phyloP scores from a whole-genome alignment of 1,140 invertebrate genomes.

The Hypothenemus hampei region DNA sequence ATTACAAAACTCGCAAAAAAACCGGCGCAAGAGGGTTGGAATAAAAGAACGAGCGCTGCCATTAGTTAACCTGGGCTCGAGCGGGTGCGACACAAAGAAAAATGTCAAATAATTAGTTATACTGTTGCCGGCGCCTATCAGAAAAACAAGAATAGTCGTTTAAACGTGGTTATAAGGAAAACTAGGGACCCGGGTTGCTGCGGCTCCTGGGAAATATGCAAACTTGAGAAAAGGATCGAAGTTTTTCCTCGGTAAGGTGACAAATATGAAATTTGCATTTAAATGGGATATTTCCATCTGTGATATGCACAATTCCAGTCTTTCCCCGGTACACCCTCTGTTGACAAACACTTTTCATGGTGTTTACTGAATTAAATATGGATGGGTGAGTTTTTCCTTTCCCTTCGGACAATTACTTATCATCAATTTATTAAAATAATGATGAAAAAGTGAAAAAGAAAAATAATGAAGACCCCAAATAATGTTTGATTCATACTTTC shows the following conservation, averaged over 20 bases:
- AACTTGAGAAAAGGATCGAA: slow-evolving; percentile 41
- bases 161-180: slow-evolving; percentile 20
- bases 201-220: slow-evolving; percentile 44
- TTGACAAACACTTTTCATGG: too few relatives aligned
- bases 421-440: too few relatives aligned
- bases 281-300: slow-evolving; percentile 66
- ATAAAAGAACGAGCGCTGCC: slow-evolving; percentile 28
- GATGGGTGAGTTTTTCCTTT: too few relatives aligned
- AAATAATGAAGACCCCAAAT: too few relatives aligned
- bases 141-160: slow-evolving; percentile 24
- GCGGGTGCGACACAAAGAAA: slow-evolving; percentile 29
- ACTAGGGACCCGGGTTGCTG: slow-evolving; percentile 25
- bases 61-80: slow-evolving; percentile 21
- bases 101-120: slow-evolving; percentile 36
- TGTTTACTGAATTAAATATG: too few relatives aligned
- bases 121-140: slow-evolving; percentile 22
- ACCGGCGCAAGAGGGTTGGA: too few relatives aligned
- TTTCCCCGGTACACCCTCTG: slow-evolving; percentile 22
- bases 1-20: slow-evolving; percentile 25
- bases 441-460: too few relatives aligned
- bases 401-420: too few relatives aligned
- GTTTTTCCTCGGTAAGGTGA: slow-evolving; percentile 50
- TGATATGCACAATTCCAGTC: slow-evolving; percentile 44
- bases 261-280: slow-evolving; percentile 69
- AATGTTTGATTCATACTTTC: too few relatives aligned